Conservation (phyloP, 2,797 vertebrate species). For the Eospalax fontanierii region DNA sequence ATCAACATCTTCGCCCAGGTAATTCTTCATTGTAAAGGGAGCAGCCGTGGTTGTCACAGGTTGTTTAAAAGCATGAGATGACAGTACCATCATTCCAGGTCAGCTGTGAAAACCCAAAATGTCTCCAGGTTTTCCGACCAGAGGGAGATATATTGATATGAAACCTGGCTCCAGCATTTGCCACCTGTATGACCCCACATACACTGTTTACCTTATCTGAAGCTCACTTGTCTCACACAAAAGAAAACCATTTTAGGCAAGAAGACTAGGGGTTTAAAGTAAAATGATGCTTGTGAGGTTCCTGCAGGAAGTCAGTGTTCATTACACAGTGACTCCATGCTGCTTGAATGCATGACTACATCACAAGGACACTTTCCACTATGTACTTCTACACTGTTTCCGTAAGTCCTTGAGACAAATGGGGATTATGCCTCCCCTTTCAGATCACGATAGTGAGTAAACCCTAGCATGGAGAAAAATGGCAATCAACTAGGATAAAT, state of each 20-base stretch:
- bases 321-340: background rate
- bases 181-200: background rate
- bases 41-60: background rate
- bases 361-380: background rate
- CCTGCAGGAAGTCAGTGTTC: background rate
- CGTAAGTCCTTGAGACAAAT: background rate
- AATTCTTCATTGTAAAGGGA: background rate
- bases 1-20: background rate
- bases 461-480: constrained; percentile 7
- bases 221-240: background rate
- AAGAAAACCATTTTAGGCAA: constrained; percentile 25
- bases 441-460: background rate
- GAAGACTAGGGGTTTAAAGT: constrained; percentile 30
- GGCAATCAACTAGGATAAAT: background rate
- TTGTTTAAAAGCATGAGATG: background rate
- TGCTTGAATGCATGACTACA: background rate
- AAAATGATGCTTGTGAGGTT: background rate
- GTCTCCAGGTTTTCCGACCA: background rate
- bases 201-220: constrained; percentile 16
- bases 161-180: constrained; percentile 10
- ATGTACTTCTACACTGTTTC: background rate
- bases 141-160: background rate
- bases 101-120: background rate
- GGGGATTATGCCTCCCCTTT: background rate
- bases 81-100: background rate